phyloP scores from a whole-genome alignment of 2,888 invertebrate species.

The Troilus luridus region DNA sequence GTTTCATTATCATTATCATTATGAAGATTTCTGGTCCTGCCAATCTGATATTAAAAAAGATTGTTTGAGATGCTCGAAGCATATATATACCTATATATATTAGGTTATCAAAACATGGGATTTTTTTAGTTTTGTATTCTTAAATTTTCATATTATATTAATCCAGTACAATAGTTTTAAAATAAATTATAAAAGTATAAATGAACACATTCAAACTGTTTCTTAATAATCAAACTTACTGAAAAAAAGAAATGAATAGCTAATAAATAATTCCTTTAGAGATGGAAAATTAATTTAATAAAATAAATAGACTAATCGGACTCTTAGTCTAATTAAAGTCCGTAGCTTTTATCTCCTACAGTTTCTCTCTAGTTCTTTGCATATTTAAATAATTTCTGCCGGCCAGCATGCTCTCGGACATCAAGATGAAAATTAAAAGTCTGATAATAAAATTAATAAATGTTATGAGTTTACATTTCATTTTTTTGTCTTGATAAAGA shows the following conservation, averaged over 20 bases:
- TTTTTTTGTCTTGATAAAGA: too few species aligned
- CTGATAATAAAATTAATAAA: not conserved
- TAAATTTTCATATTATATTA: too few species aligned
- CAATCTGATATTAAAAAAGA: too few species aligned
- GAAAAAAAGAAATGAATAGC: not conserved
- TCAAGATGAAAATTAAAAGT: not conserved
- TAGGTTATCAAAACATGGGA: too few species aligned
- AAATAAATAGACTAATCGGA: not conserved
- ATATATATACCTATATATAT: too few species aligned
- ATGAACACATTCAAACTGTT: not conserved
- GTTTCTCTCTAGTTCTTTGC: not conserved
- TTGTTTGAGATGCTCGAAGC: too few species aligned
- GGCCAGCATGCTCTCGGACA: not conserved
- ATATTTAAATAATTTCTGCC: not conserved
- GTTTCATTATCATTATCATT: too few species aligned
- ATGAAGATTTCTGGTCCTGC: too few species aligned
- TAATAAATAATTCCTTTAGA: not conserved
- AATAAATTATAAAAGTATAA: too few species aligned
- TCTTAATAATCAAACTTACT: not conserved
- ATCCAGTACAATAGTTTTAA: too few species aligned
- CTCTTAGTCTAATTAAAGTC: not conserved
- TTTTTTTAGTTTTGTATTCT: too few species aligned
- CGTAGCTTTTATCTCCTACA: not conserved
- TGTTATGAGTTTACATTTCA: too few species aligned
- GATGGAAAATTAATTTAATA: not conserved